These are phyloP conservation scores for Thamnophis sirtalis DNA, from an alignment of 2,113 vertebrate genomes.

Conservation along the genomic window DNA sequence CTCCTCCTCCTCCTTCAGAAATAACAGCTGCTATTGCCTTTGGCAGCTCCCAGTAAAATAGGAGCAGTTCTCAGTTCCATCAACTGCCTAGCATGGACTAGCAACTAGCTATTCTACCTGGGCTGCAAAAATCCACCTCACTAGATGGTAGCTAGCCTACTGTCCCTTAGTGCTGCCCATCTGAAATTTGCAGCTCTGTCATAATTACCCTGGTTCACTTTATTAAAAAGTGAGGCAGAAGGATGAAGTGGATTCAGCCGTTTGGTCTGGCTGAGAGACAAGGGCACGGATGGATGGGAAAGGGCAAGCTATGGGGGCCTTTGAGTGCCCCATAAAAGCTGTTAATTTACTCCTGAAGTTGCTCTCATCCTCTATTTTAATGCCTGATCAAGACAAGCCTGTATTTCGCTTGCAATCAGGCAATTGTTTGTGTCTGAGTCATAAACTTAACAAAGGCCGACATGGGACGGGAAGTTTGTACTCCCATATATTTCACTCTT, in stretches of 20 bases:
- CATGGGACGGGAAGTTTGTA: slow-evolving; percentile 33
- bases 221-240: not conserved
- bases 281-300: not conserved
- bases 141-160: not conserved
- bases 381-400: too few relatives aligned
- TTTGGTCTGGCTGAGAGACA: not conserved
- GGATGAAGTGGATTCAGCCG: not conserved
- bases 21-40: not conserved
- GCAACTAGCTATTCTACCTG: not conserved
- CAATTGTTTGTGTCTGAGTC: slow-evolving; percentile 41
- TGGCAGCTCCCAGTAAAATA: not conserved
- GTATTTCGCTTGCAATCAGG: not conserved
- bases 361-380: not conserved
- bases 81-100: not conserved
- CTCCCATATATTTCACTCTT: fast-evolving
- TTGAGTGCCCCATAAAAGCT: not conserved
- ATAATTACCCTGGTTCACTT: not conserved
- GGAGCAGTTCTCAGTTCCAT: not conserved
- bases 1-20: not conserved
- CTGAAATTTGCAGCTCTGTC: not conserved
- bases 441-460: slow-evolving; percentile 30
- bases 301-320: not conserved
- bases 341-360: not conserved
- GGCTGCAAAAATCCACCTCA: not conserved
- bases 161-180: not conserved